Conservation (phyloP, 2,113 vertebrate genomes). For the Coturnix japonica region DNA sequence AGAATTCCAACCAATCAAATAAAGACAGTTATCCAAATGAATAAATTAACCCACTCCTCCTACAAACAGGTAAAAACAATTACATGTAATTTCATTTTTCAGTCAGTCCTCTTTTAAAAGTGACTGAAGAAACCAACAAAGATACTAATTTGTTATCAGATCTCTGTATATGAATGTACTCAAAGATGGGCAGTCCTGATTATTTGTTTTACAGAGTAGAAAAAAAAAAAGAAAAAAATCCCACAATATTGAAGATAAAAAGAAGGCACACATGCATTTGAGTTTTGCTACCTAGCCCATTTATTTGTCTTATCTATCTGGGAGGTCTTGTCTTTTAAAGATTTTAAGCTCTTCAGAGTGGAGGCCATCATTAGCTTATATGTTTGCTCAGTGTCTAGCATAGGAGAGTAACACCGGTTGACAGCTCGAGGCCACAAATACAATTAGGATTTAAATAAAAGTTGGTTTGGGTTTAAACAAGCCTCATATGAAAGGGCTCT, state of each 20-base stretch:
- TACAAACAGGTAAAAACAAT: background rate
- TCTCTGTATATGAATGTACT: background rate
- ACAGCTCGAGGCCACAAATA: conserved; percentile 66
- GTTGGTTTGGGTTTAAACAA: background rate
- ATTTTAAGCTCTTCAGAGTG: conserved; percentile 62
- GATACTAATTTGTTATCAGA: background rate
- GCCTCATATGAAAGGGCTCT: background rate
- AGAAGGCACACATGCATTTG: background rate
- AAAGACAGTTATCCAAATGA: background rate
- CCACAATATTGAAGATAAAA: conserved; percentile 11
- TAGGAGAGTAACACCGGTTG: conserved; percentile 24
- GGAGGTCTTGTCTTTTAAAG: conserved; percentile 62
- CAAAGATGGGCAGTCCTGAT: background rate
- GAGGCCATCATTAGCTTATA: conserved; percentile 53
- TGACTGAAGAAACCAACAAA: background rate
- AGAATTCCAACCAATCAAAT: background rate
- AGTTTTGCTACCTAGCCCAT: conserved; percentile 51
- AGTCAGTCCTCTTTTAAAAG: background rate
- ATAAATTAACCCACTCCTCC: background rate
- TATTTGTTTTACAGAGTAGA: background rate
- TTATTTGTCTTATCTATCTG: conserved; percentile 62
- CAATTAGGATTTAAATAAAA: conserved; percentile 68
- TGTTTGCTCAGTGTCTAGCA: conserved; percentile 58
- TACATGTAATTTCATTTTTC: background rate
- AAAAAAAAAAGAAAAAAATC: background rate